These are phyloP conservation scores for Serripes groenlandicus DNA, from an alignment of 2,888 invertebrate genomes.

Conservation along the genomic window DNA sequence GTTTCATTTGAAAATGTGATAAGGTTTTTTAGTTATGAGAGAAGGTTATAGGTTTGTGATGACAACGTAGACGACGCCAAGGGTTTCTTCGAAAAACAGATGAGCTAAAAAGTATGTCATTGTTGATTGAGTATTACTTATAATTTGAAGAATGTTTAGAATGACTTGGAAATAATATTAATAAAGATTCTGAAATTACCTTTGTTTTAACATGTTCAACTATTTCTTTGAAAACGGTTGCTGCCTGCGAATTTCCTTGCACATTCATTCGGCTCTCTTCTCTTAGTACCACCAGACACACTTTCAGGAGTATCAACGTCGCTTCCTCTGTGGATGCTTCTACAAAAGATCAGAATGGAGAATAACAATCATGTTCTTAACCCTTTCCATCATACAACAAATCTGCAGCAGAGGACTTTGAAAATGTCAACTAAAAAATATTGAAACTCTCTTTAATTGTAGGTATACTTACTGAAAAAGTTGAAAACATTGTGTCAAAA, in stretches of 20 bases:
- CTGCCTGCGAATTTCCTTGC: neutral
- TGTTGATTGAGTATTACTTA: no score
- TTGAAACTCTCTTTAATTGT: no score
- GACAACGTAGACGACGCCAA: no score
- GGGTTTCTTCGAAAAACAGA: no score
- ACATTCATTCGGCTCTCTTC: neutral
- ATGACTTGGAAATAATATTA: neutral
- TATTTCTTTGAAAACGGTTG: neutral
- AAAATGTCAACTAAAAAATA: neutral
- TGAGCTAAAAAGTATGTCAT: no score
- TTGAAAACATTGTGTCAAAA: neutral
- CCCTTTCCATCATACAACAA: neutral
- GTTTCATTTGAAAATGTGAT: no score
- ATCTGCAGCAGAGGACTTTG: neutral
- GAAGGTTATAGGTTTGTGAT: no score
- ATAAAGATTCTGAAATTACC: neutral
- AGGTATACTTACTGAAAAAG: no score
- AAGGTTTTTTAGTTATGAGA: no score
- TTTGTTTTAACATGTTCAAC: neutral
- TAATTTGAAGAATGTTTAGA: no score
- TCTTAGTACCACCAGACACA: neutral
- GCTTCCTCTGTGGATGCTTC: neutral
- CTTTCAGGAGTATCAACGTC: neutral
- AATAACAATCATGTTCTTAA: neutral
- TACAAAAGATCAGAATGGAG: neutral